Evolutionary conservation across 2,113 vertebrate genomes (phyloP).

Genomic region (Carassius carassius): DNA sequence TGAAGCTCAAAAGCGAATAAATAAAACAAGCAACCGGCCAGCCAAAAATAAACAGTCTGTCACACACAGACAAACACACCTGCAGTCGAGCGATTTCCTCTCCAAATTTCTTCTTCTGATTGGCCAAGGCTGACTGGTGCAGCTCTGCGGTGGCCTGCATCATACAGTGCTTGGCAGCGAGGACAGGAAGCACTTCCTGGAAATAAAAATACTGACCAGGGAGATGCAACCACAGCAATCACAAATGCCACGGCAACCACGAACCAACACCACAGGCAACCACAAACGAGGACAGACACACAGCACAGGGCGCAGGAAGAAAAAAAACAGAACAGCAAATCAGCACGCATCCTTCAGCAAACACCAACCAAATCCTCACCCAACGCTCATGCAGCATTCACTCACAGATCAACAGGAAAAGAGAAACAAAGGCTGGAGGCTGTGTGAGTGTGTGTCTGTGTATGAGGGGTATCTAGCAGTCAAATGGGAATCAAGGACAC

Average conservation of each 20-base stretch:
- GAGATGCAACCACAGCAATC: constrained; percentile 79
- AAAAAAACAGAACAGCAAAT: constrained; percentile 87
- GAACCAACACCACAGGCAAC: constrained; percentile 76
- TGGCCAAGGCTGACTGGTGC: constrained; percentile 89
- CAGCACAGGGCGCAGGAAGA: constrained; percentile 73
- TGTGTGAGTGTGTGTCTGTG: constrained; percentile 14
- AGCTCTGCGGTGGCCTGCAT: constrained; percentile 97
- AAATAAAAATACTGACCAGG: constrained; percentile 99
- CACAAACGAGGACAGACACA: constrained; percentile 85
- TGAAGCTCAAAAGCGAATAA: background rate
- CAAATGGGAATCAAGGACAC: background rate
- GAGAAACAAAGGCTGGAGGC: constrained; percentile 43
- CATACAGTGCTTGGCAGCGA: constrained; percentile 97
- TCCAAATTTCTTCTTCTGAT: constrained; percentile 96
- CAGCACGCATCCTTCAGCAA: constrained; percentile 74
- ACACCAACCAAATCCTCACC: constrained; percentile 51
- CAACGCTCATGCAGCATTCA: constrained; percentile 55
- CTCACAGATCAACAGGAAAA: constrained; percentile 47
- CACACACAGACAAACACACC: constrained; percentile 70
- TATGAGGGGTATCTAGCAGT: background rate
- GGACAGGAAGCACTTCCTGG: constrained; percentile 97
- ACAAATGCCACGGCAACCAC: constrained; percentile 74
- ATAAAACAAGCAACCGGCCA: background rate
- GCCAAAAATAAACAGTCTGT: constrained; percentile 45
- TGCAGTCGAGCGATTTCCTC: constrained; percentile 96